Evolutionary conservation across 2,888 invertebrate species (phyloP).

Genomic region (Physocephala rufipes): DNA sequence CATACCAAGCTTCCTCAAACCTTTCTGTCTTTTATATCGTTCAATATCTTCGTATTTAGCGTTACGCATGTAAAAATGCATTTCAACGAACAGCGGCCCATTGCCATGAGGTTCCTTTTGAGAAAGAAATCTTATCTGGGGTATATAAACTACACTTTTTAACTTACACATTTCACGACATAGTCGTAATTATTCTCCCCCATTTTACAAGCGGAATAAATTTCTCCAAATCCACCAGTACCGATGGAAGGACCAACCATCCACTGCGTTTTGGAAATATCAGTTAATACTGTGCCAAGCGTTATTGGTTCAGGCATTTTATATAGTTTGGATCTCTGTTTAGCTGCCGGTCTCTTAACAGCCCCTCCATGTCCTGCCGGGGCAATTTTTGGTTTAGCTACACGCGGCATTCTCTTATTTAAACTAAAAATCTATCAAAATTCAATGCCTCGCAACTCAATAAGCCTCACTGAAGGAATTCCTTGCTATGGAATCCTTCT

Average conservation of each 20-base stretch:
- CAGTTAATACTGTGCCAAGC: slow-evolving; percentile 78
- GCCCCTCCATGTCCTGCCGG: slow-evolving; percentile 36
- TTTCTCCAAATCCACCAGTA: slow-evolving; percentile 92
- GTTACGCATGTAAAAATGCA: slow-evolving; percentile 80
- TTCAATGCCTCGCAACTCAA: not conserved
- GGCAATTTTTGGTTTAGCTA: slow-evolving; percentile 47
- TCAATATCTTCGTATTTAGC: slow-evolving; percentile 68
- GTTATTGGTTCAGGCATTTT: slow-evolving; percentile 60
- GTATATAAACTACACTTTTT: not conserved
- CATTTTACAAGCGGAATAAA: slow-evolving; percentile 81
- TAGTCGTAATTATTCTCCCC: slow-evolving; percentile 72
- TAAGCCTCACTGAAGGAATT: not conserved
- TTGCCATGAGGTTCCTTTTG: slow-evolving; percentile 53
- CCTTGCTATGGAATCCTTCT: slow-evolving; percentile 13
- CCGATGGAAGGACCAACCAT: slow-evolving; percentile 87
- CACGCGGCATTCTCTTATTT: slow-evolving; percentile 58
- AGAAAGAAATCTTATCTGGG: not conserved
- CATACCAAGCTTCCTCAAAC: slow-evolving; percentile 51
- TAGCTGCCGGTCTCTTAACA: slow-evolving; percentile 50
- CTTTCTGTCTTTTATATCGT: slow-evolving; percentile 46
- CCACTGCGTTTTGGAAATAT: slow-evolving; percentile 84
- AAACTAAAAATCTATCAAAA: not conserved
- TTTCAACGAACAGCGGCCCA: slow-evolving; percentile 73
- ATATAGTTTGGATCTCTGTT: slow-evolving; percentile 59
- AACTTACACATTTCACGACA: slow-evolving; percentile 83